Evolutionary conservation across 2,888 invertebrate species (phyloP).

Genomic region (Spialia ferax): DNA sequence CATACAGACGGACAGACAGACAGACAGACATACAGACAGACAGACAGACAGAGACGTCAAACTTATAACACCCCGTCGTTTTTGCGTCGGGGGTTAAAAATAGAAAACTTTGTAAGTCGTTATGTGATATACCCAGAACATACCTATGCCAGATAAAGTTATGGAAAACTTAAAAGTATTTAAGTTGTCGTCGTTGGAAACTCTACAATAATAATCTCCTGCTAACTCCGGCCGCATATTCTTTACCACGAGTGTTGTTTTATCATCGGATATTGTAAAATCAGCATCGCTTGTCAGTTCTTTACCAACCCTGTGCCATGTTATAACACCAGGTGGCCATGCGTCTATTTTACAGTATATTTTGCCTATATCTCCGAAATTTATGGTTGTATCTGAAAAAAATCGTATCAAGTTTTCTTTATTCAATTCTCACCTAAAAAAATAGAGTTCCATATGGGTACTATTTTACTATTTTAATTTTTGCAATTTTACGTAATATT

Average conservation of each 20-base stretch:
- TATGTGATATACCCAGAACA: no score
- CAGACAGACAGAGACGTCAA: no score
- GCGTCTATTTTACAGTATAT: conserved; percentile 57
- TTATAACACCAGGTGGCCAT: conserved; percentile 54
- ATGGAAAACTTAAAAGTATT: conserved; percentile 50
- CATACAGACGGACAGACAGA: no score
- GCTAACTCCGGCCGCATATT: conserved; percentile 50
- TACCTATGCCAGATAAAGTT: conserved; percentile 49
- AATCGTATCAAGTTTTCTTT: no score
- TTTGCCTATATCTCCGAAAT: conserved; percentile 49
- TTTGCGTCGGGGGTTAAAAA: no score
- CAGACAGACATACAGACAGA: no score
- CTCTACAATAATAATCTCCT: conserved; percentile 56
- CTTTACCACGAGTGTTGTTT: conserved; percentile 52
- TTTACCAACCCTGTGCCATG: conserved; percentile 54
- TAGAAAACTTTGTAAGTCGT: no score
- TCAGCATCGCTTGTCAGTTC: conserved; percentile 45
- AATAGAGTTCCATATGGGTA: no score
- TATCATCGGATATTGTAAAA: conserved; percentile 50
- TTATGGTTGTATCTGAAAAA: conserved; percentile 52
- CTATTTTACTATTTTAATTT: no score
- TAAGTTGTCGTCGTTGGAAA: conserved; percentile 47
- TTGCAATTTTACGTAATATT: no score
- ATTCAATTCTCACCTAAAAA: no score
- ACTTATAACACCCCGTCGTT: no score